Conservation (phyloP, 1,140 invertebrate genomes). For the Atta cephalotes region DNA sequence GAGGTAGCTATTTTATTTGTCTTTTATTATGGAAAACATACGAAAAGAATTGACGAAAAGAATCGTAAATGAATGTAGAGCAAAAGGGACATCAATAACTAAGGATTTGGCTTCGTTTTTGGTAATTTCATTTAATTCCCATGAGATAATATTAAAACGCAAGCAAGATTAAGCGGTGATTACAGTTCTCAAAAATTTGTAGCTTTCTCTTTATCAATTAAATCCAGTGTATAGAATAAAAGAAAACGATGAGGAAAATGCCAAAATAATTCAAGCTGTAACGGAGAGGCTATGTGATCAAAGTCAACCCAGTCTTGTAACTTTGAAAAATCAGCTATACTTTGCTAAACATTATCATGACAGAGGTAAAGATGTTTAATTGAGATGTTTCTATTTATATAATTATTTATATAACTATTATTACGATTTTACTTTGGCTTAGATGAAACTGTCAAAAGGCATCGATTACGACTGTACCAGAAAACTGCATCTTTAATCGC, state of each 20-base stretch:
- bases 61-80: conserved; percentile 75
- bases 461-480: conserved; percentile 84
- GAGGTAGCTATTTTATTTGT: neutral
- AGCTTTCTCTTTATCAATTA: conserved; percentile 68
- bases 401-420: neutral
- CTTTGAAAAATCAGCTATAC: conserved; percentile 90
- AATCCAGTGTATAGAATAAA: conserved; percentile 75
- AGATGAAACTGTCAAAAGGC: conserved; percentile 86
- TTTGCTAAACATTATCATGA: conserved; percentile 90
- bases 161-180: neutral
- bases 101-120: conserved; percentile 81
- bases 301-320: conserved; percentile 82
- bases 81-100: conserved; percentile 70
- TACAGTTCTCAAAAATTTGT: neutral
- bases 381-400: neutral
- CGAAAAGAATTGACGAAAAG: conserved; percentile 74
- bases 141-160: neutral
- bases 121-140: conserved; percentile 72
- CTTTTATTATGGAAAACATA: conserved; percentile 75
- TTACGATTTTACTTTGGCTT: conserved; percentile 43
- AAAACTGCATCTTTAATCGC: conserved; percentile 86
- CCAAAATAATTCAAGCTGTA: conserved; percentile 61
- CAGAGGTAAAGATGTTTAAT: conserved; percentile 80
- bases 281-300: conserved; percentile 79
- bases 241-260: conserved; percentile 58